Conservation (phyloP, 2,888 invertebrate species). For the Blera fallax region DNA sequence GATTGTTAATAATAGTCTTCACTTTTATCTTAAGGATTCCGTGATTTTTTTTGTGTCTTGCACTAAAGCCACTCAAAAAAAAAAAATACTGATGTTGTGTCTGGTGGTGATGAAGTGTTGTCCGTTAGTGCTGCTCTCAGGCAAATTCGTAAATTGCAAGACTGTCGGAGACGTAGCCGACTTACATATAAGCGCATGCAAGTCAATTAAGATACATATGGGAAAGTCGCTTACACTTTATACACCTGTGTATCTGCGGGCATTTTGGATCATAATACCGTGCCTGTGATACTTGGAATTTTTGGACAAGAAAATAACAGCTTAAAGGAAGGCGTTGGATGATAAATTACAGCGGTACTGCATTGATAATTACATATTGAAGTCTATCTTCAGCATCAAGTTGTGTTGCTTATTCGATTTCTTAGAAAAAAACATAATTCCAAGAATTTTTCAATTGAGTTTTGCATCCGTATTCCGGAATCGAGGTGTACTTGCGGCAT, state of each 20-base stretch:
- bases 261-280: not conserved
- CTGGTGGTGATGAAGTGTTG: constrained; percentile 1
- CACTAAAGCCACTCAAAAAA: not conserved
- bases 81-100: not conserved
- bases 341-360: too few species aligned
- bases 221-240: not conserved
- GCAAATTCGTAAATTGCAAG: not conserved
- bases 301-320: too few species aligned
- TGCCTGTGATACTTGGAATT: too few species aligned
- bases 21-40: not conserved
- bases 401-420: too few species aligned
- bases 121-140: not conserved
- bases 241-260: too few species aligned
- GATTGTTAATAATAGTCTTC: constrained; percentile 27
- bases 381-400: too few species aligned
- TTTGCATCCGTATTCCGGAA: too few species aligned
- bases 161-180: not conserved
- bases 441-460: too few species aligned
- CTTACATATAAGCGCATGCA: not conserved
- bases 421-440: too few species aligned
- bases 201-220: not conserved
- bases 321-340: too few species aligned
- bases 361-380: too few species aligned
- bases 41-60: not conserved
- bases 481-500: too few species aligned